A percentile compares a stretch with the other conserved stretches of the same genome.
Evolutionary conservation across 2,797 vertebrate species (phyloP).

Genomic region (Lepus townsendii): DNA sequence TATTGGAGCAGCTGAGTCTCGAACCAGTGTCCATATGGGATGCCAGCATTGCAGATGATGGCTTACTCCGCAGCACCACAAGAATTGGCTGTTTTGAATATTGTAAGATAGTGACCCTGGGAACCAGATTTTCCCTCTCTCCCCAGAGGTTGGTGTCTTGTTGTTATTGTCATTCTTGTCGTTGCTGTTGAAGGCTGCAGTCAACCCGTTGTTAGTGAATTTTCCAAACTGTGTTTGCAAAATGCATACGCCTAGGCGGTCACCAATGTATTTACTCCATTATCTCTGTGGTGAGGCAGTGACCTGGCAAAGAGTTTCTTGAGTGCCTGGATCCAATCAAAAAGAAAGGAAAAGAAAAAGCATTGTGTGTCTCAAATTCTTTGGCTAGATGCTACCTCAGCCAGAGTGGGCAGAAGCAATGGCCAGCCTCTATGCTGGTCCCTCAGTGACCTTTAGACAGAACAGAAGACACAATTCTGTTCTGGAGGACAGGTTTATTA

Average conservation of each 20-base stretch:
- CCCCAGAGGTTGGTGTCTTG: background rate
- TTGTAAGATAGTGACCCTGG: background rate
- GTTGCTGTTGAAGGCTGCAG: background rate
- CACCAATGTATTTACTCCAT: background rate
- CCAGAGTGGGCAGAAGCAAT: background rate
- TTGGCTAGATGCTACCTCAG: background rate
- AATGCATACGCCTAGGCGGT: background rate
- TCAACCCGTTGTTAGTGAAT: background rate
- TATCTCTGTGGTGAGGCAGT: background rate
- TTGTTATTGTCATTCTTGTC: background rate
- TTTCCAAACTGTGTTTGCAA: slow-evolving; percentile 33
- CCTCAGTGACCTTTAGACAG: background rate
- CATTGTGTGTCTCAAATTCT: background rate
- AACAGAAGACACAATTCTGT: background rate
- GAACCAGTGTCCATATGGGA: too few species aligned
- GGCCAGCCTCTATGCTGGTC: background rate
- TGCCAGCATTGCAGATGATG: too few species aligned
- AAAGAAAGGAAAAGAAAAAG: background rate
- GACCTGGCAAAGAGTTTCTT: background rate
- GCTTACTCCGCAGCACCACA: too few species aligned
- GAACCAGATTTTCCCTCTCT: background rate
- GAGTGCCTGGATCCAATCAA: background rate
- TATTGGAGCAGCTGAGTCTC: too few species aligned
- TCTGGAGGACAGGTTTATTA: background rate
- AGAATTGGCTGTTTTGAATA: background rate